Base-by-base conservation (phyloP, 2,113 vertebrate genomes). In the Plotosus lineatus region DNA sequence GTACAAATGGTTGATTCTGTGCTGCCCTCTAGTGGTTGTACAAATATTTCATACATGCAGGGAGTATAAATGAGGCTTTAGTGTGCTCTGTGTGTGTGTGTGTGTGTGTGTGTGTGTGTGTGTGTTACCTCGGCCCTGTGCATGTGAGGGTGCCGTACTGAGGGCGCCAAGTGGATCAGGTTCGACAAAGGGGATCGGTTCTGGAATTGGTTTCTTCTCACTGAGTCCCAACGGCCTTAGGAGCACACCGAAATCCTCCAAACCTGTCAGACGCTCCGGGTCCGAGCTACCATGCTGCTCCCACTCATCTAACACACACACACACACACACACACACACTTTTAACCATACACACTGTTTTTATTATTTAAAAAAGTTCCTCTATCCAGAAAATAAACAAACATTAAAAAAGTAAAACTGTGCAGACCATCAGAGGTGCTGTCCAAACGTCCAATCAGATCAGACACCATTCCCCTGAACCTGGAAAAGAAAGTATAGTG, bases 391-490 rank as follows among this genome's bases (percentile, higher is more conserved):
- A 42, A 3, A 42, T 3, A 33, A 63, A 58, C 1, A 38, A 19
- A 38, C 19, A 28, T 1, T 58, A 31, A 58, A 58, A 8, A 65
- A 11, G 11, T 19, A 9, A 9, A 26, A 23, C 15, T 6, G 40
- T 15, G 69, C 86, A n/a, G 89, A 94, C 94, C 94, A 82, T 95
- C 94, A 80, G 91, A 93, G 2, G 88, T 90, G 84, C 91, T 91
- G 83, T 94, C 93, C 85, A 92, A 44, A 3, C 89, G 92, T n/a
- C 92, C 93, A 74, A 94, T 92, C 87, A 95, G 88, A 91, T 94
- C 94, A 66, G 90, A 92, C 0, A 90, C 93, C 76, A 93, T 84
- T 71, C 92, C 91, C 89, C 92, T 94, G 55, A 83, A 81, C 76
- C 92, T 95, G 65, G 63, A 68, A 53, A 84, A 63, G 1, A n/a